phyloP scores from a whole-genome alignment of 2,888 invertebrate genomes.

The Spicauda simplicius region DNA sequence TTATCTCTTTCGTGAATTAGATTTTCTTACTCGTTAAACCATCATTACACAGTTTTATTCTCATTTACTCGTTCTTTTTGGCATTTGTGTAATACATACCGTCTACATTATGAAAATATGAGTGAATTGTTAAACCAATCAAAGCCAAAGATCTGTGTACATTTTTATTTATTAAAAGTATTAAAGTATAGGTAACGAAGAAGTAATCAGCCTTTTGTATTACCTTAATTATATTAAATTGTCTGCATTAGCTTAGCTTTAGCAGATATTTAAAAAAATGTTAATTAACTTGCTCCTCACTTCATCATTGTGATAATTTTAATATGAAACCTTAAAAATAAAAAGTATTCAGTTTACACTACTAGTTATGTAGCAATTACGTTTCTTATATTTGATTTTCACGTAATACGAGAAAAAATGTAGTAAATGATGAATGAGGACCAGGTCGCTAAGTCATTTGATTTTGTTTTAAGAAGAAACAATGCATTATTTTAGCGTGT shows the following conservation, averaged over 20 bases:
- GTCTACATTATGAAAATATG: background rate
- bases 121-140: constrained; percentile 21
- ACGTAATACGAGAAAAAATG: background rate
- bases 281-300: constrained; percentile 23
- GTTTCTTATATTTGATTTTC: constrained; percentile 4
- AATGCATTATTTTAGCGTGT: constrained; percentile 46
- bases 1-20: constrained; percentile 21
- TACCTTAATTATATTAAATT: background rate
- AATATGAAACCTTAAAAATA: background rate
- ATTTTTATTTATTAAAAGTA: constrained; percentile 7
- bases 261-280: constrained; percentile 19
- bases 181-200: background rate
- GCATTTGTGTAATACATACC: constrained; percentile 18
- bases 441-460: constrained; percentile 9
- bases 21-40: constrained; percentile 25
- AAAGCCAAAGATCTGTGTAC: constrained; percentile 31
- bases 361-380: constrained; percentile 22
- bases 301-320: background rate
- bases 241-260: constrained; percentile 21
- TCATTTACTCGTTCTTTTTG: constrained; percentile 16
- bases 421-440: constrained; percentile 23
- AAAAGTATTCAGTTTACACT: background rate
- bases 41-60: constrained; percentile 33
- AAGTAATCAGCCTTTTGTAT: background rate
- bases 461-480: constrained; percentile 38